Conservation (phyloP, 2,888 invertebrate species). For the Cylloceria caligata region DNA sequence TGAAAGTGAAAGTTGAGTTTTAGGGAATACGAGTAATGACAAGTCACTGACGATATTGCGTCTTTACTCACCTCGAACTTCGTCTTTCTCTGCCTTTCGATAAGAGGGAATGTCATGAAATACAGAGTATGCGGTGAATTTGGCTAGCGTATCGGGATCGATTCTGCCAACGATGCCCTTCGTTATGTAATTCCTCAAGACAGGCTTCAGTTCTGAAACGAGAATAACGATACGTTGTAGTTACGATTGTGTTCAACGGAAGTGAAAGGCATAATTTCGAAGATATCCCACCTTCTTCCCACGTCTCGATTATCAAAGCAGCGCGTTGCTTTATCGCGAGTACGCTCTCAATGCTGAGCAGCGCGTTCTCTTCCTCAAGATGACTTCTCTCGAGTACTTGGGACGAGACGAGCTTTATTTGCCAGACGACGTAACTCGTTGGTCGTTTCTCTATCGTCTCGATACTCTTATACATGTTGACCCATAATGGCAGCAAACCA, state of each 20-base stretch:
- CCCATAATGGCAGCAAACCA: constrained; percentile 90
- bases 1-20: constrained; percentile 64
- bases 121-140: constrained; percentile 86
- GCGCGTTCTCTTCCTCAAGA: constrained; percentile 82
- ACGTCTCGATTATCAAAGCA: constrained; percentile 86
- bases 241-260: too few species aligned
- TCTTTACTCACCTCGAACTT: constrained; percentile 74
- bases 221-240: constrained; percentile 15
- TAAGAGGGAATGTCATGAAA: constrained; percentile 87
- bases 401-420: constrained; percentile 89
- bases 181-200: constrained; percentile 85
- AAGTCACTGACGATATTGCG: not conserved
- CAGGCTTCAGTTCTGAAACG: constrained; percentile 82
- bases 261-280: too few species aligned
- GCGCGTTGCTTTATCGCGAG: constrained; percentile 88
- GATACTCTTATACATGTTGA: constrained; percentile 87
- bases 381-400: constrained; percentile 85
- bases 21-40: not conserved
- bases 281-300: constrained; percentile 85
- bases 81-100: constrained; percentile 76
- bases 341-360: constrained; percentile 88
- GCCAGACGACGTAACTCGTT: constrained; percentile 89
- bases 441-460: constrained; percentile 86
- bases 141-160: constrained; percentile 83
- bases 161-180: constrained; percentile 83